Evolutionary conservation across 2,113 vertebrate genomes (phyloP).

Genomic region (Gnathonemus echidnorhynchus): DNA sequence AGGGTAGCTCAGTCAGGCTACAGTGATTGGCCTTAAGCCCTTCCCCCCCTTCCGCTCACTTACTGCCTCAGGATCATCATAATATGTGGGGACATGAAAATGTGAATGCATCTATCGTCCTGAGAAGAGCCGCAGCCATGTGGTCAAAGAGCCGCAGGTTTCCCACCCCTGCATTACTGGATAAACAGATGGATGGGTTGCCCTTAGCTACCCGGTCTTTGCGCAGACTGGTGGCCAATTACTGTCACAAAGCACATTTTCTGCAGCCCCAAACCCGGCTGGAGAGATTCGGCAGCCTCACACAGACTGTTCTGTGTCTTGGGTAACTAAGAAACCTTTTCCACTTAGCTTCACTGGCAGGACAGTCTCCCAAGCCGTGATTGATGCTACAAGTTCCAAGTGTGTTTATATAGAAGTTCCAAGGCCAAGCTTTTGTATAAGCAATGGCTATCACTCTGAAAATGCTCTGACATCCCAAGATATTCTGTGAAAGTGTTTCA

Average conservation of each 20-base stretch:
- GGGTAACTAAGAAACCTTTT: background rate
- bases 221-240: background rate
- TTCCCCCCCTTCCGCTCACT: too few relatives aligned
- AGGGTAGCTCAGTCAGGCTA: too few relatives aligned
- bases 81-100: too few relatives aligned
- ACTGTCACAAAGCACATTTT: background rate
- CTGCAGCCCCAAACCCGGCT: background rate
- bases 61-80: too few relatives aligned
- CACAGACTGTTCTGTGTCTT: background rate
- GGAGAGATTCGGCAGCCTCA: background rate
- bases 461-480: background rate
- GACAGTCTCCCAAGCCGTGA: background rate
- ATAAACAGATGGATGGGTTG: background rate
- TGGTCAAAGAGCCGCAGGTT: too few relatives aligned
- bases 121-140: too few relatives aligned
- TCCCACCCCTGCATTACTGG: background rate
- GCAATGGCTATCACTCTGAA: background rate
- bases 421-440: background rate
- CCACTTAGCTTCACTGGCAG: background rate
- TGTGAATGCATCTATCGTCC: too few relatives aligned
- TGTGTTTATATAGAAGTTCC: too few relatives aligned
- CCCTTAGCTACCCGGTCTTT: background rate
- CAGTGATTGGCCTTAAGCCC: too few relatives aligned
- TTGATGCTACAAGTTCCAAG: background rate
- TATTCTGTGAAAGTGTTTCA: background rate